phyloP scores from a whole-genome alignment of 2,888 invertebrate genomes.

The Leucozona laternaria region DNA sequence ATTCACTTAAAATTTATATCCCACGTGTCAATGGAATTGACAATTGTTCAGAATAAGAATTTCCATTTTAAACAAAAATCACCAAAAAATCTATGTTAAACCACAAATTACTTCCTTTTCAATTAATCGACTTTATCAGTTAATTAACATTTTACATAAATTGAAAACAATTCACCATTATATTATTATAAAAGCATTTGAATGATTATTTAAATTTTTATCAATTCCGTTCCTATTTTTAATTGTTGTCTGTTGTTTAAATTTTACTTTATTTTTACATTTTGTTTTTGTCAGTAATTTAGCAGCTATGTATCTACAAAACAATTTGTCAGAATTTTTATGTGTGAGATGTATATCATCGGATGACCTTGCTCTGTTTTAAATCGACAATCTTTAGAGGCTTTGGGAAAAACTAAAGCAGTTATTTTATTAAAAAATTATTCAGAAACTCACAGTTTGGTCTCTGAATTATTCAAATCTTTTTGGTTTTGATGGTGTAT shows the following conservation, averaged over 20 bases:
- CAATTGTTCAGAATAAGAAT: not conserved
- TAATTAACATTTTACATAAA: not conserved
- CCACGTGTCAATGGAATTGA: not conserved
- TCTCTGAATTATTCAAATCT: not conserved
- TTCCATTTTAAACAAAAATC: not conserved
- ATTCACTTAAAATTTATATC: not conserved
- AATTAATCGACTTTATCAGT: not conserved
- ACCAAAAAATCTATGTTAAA: not conserved
- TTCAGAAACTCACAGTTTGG: not conserved
- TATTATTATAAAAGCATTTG: not conserved
- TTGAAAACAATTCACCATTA: not conserved
- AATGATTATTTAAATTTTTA: conserved; percentile 10
- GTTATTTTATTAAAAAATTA: not conserved
- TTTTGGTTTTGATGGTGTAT: not conserved
- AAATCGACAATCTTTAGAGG: not conserved
- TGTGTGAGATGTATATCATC: conserved; percentile 21
- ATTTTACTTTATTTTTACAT: not conserved
- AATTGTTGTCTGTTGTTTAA: conserved; percentile 9
- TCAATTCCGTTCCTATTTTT: not conserved
- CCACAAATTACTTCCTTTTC: not conserved
- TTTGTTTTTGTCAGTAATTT: not conserved
- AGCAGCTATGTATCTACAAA: not conserved
- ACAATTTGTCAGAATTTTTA: not conserved
- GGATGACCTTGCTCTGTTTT: conserved; percentile 45
- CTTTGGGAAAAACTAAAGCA: conserved; percentile 24